phyloP scores from a whole-genome alignment of 2,888 invertebrate species.

The Pycnomerus fuliginosus region DNA sequence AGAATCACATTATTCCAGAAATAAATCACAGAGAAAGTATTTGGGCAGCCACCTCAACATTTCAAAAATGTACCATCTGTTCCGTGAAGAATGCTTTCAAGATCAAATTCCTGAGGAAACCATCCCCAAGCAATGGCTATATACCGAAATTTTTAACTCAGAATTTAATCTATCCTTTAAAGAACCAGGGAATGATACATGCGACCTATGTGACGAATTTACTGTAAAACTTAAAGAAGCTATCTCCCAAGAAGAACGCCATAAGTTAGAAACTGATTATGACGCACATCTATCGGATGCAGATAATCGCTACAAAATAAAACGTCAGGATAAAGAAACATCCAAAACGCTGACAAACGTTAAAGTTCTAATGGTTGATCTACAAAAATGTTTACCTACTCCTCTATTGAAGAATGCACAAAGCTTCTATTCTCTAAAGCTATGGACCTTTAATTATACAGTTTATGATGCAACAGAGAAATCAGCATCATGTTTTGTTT shows the following conservation, averaged over 20 bases:
- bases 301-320: constrained; percentile 19
- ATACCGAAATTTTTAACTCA: constrained; percentile 23
- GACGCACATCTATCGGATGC: constrained; percentile 11
- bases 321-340: constrained; percentile 19
- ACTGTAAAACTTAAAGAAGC: too few relatives aligned
- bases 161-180: too few relatives aligned
- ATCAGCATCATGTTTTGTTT: constrained; percentile 22
- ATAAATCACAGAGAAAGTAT: constrained; percentile 12
- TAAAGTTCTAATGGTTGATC: constrained; percentile 12
- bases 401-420: constrained; percentile 23
- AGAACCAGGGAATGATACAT: constrained; percentile 1
- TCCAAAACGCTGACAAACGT: not conserved
- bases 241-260: constrained; percentile 1
- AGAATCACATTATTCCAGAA: constrained; percentile 1
- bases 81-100: constrained; percentile 17
- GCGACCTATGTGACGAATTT: too few relatives aligned
- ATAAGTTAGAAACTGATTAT: not conserved
- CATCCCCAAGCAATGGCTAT: constrained; percentile 25
- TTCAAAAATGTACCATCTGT: constrained; percentile 8
- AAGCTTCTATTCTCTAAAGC: constrained; percentile 29
- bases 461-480: too few relatives aligned
- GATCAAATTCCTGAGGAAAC: constrained; percentile 14
- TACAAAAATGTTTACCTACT: constrained; percentile 28
- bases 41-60: constrained; percentile 18
- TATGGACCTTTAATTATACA: constrained; percentile 29